Conservation (phyloP, 1,140 invertebrate genomes). For the Limonius californicus region DNA sequence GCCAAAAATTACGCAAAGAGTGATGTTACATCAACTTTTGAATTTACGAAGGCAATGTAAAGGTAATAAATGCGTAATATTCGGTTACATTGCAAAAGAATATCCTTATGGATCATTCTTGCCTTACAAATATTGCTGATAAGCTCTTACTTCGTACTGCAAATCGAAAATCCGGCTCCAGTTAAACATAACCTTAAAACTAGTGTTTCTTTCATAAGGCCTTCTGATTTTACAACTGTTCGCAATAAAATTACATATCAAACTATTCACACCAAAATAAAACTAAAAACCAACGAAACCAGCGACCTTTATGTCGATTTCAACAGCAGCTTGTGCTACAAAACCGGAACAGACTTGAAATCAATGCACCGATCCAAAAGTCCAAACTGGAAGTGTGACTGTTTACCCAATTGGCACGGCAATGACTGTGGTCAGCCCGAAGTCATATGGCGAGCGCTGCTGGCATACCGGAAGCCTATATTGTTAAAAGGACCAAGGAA, state of each 20-base stretch:
- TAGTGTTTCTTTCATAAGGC: conserved; percentile 9
- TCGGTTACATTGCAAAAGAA: conserved; percentile 33
- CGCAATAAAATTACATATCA: conserved; percentile 38
- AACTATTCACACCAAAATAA: conserved; percentile 43
- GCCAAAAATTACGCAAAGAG: too few species aligned
- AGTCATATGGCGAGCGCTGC: conserved; percentile 61
- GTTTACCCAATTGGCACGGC: conserved; percentile 60
- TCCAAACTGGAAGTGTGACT: conserved; percentile 51
- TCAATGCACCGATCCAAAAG: conserved; percentile 43
- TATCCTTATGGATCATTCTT: conserved; percentile 35
- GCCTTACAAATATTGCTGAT: conserved; percentile 36
- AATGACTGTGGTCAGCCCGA: conserved; percentile 63
- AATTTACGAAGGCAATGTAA: not conserved
- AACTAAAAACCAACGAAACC: conserved; percentile 46
- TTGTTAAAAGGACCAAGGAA: conserved; percentile 48
- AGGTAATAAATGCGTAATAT: conserved; percentile 32
- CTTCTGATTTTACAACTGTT: not conserved
- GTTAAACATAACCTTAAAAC: conserved; percentile 1
- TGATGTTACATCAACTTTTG: too few species aligned
- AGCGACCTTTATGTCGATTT: conserved; percentile 48
- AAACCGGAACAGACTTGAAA: conserved; percentile 51
- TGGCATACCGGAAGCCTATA: conserved; percentile 54
- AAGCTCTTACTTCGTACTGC: conserved; percentile 37
- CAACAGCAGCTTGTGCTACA: conserved; percentile 54
- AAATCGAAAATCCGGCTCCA: conserved; percentile 18